Evolutionary conservation across 2,888 invertebrate species (phyloP).

Genomic region (Limnephilus auricula): DNA sequence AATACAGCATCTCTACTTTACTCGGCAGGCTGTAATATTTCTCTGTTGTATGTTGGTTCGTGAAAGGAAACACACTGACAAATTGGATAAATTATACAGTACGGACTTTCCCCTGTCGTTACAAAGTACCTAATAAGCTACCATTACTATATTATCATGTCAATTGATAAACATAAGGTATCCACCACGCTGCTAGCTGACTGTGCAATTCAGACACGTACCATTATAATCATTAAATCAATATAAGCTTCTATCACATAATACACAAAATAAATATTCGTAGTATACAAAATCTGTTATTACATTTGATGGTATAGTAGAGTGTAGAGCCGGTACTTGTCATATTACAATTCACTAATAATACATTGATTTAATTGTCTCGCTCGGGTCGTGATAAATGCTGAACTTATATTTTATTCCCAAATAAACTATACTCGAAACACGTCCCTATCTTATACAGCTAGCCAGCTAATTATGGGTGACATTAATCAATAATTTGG

Average conservation of each 20-base stretch:
- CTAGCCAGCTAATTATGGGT: neutral
- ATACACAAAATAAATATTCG: neutral
- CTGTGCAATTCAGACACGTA: neutral
- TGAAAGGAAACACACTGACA: neutral
- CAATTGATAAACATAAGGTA: neutral
- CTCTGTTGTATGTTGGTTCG: neutral
- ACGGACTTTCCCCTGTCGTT: neutral
- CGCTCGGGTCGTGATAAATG: neutral
- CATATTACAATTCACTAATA: neutral
- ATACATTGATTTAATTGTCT: neutral
- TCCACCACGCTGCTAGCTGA: neutral
- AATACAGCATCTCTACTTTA: neutral
- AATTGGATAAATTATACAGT: neutral
- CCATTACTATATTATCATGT: neutral
- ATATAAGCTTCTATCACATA: neutral
- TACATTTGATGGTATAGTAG: neutral
- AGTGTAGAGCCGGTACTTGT: neutral
- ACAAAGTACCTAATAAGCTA: neutral
- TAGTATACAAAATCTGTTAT: neutral
- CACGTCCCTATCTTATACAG: neutral
- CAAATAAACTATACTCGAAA: neutral
- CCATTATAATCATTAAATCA: conserved; percentile 2
- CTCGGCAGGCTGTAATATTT: neutral
- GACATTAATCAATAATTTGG: neutral
- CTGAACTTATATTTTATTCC: neutral